Conservation (phyloP, 2,113 vertebrate species). For the Amazona vittata region DNA sequence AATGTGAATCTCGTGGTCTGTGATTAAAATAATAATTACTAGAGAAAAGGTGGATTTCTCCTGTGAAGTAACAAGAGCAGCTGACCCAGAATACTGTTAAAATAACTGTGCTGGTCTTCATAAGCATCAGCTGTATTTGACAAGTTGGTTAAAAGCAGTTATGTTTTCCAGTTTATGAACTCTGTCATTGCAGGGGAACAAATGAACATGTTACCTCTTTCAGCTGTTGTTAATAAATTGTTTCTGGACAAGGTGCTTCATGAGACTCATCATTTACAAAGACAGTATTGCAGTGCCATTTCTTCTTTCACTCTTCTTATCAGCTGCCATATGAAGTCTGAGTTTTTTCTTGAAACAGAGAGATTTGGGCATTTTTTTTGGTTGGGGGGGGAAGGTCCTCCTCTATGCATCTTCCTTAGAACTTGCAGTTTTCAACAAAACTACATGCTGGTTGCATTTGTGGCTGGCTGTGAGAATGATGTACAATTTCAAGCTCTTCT, state of each 20-base stretch:
- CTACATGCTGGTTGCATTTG: neutral
- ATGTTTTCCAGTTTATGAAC: neutral
- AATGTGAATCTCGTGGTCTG: neutral
- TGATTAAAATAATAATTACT: neutral
- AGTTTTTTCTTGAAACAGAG: neutral
- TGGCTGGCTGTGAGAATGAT: neutral
- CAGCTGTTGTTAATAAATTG: neutral
- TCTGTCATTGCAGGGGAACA: neutral
- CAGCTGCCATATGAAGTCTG: neutral
- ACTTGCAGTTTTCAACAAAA: neutral
- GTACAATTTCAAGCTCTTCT: neutral
- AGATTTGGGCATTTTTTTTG: neutral
- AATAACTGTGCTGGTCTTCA: neutral
- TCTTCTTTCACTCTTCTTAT: neutral
- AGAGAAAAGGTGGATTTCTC: neutral
- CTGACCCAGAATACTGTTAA: neutral
- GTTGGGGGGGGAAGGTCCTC: accelerated
- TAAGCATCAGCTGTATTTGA: neutral
- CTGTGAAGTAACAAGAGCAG: neutral
- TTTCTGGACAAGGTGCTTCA: neutral
- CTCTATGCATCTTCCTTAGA: neutral
- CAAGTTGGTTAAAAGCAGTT: neutral
- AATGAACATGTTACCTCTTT: neutral
- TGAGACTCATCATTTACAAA: neutral
- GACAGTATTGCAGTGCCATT: neutral